A percentile compares a stretch with the other conserved stretches of the same genome.
These are phyloP conservation scores for Eupithecia exiguata DNA, from an alignment of 2,888 invertebrate species.

Conservation along the genomic window DNA sequence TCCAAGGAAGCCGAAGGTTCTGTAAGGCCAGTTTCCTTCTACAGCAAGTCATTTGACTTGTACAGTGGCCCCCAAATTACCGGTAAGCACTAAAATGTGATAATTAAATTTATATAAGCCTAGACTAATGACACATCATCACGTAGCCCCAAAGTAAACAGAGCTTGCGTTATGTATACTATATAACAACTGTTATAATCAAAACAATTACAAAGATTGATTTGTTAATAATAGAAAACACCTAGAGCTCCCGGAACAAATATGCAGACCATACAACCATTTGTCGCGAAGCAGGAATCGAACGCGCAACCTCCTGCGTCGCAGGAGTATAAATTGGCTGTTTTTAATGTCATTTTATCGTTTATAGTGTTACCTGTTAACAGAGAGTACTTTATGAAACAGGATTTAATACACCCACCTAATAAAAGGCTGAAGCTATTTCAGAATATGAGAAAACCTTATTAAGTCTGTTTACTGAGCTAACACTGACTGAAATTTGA, in stretches of 20 bases:
- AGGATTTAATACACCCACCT: background rate
- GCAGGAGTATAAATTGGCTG: background rate
- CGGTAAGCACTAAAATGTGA: conserved; percentile 28
- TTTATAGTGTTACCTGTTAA: background rate
- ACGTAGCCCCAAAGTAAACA: background rate
- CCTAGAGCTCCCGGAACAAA: background rate
- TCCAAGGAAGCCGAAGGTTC: conserved; percentile 48
- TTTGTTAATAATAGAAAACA: background rate
- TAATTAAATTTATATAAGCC: background rate
- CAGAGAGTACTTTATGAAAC: background rate
- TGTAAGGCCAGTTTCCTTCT: conserved; percentile 67
- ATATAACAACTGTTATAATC: background rate
- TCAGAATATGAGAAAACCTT: background rate
- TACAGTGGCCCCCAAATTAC: conserved; percentile 32
- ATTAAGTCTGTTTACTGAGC: background rate
- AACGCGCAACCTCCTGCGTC: background rate
- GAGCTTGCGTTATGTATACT: background rate
- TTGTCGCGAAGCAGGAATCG: background rate
- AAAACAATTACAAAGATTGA: background rate
- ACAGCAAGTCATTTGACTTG: conserved; percentile 53
- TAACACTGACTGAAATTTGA: background rate
- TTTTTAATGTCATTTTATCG: background rate
- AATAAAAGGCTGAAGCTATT: background rate
- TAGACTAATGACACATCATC: background rate
- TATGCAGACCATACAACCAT: background rate